Evolutionary conservation across 2,797 vertebrate genomes (phyloP).

Genomic region (Peromyscus eremicus): DNA sequence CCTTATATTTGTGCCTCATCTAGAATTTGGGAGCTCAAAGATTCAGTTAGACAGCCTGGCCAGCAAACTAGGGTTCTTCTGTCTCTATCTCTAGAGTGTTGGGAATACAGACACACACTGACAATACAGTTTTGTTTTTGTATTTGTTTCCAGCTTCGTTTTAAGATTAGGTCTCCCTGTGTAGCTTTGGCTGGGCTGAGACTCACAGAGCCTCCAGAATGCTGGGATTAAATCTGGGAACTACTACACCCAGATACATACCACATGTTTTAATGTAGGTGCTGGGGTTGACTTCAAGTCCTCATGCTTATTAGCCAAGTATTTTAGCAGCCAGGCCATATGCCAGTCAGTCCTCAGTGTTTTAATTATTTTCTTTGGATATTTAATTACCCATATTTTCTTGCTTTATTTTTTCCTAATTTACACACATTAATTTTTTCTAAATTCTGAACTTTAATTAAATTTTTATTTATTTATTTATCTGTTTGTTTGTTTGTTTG

Average conservation of each 20-base stretch:
- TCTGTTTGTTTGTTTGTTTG: neutral
- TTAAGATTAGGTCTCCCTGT: neutral
- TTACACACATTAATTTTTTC: neutral
- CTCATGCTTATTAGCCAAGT: neutral
- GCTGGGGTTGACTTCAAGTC: too few species aligned
- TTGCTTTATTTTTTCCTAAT: slow-evolving; percentile 5
- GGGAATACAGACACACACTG: neutral
- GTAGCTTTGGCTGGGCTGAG: neutral
- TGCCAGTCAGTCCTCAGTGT: neutral
- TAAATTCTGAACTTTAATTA: slow-evolving; percentile 2
- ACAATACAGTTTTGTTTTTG: neutral
- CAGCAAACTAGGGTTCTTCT: too few species aligned
- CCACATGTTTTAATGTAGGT: neutral
- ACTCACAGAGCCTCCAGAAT: neutral
- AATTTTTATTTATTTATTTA: neutral
- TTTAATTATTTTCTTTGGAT: slow-evolving; percentile 29
- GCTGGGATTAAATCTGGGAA: neutral
- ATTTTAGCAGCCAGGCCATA: neutral
- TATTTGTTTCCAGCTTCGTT: neutral
- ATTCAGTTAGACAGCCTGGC: neutral
- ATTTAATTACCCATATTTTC: slow-evolving; percentile 23
- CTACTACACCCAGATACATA: neutral
- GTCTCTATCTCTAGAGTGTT: neutral
- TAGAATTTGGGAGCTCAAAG: neutral
- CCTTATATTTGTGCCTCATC: neutral